A percentile compares a stretch with the other conserved stretches of the same genome.
Evolutionary conservation across 2,797 vertebrate genomes (phyloP).

Genomic region (Rachycentron canadum): DNA sequence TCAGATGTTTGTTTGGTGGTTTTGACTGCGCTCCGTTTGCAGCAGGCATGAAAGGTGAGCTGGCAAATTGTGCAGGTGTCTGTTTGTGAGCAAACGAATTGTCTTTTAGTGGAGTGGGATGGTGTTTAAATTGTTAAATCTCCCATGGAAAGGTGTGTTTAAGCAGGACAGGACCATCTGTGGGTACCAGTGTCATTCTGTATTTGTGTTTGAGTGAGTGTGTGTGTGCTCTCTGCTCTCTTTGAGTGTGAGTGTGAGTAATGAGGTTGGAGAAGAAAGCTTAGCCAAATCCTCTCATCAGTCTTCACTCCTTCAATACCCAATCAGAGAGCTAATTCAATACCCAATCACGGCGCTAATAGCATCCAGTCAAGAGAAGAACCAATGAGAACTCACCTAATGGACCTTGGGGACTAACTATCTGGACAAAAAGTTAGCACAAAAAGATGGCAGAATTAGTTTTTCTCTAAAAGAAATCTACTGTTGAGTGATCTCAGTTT

Average conservation of each 20-base stretch:
- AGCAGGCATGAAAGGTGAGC: slow-evolving; percentile 47
- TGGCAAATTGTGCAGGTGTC: slow-evolving; percentile 23
- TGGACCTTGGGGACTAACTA: slow-evolving; percentile 68
- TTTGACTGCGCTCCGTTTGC: slow-evolving; percentile 44
- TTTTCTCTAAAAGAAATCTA: slow-evolving; percentile 57
- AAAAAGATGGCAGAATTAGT: slow-evolving; percentile 54
- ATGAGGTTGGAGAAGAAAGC: slow-evolving; percentile 83
- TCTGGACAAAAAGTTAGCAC: slow-evolving; percentile 64
- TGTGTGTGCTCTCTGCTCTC: slow-evolving; percentile 46
- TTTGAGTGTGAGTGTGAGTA: slow-evolving; percentile 79
- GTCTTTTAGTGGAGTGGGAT: slow-evolving; percentile 32
- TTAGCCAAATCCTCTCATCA: slow-evolving; percentile 83
- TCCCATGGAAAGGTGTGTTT: slow-evolving; percentile 47
- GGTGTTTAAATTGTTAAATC: slow-evolving; percentile 53
- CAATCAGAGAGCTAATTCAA: slow-evolving; percentile 84
- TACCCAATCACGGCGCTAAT: slow-evolving; percentile 84
- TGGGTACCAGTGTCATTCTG: slow-evolving; percentile 21
- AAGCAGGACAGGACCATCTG: slow-evolving; percentile 39
- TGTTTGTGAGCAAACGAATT: slow-evolving; percentile 35
- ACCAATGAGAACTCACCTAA: slow-evolving; percentile 70
- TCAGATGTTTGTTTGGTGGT: slow-evolving; percentile 50
- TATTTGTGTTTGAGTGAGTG: slow-evolving; percentile 51
- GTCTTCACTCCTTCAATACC: slow-evolving; percentile 83
- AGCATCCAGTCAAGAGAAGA: slow-evolving; percentile 69
- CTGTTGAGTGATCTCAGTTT: slow-evolving; percentile 55